phyloP scores from a whole-genome alignment of 2,113 vertebrate species.

The Callaeas wilsoni region DNA sequence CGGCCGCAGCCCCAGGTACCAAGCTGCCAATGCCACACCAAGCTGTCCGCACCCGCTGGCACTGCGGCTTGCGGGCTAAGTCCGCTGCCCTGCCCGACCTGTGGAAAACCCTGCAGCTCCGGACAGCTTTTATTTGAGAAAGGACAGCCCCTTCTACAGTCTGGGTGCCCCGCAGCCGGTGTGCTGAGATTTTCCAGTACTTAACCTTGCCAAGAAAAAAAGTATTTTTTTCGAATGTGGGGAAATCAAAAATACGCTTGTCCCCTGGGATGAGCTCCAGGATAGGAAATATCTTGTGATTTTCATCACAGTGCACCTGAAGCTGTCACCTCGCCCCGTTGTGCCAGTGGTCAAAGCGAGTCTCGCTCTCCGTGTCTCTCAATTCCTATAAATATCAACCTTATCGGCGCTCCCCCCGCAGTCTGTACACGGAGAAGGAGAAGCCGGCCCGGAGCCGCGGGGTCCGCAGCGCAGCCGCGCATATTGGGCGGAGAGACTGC shows the following conservation, averaged over 20 bases:
- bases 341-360: not conserved
- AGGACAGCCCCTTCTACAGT: not conserved
- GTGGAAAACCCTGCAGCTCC: not conserved
- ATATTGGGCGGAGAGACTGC: not conserved
- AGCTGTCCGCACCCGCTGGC: not conserved
- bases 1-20: rapidly evolving
- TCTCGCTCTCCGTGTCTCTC: not conserved
- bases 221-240: not conserved
- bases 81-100: not conserved
- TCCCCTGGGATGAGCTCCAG: not conserved
- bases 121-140: not conserved
- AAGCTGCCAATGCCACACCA: not conserved
- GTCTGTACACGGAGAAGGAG: not conserved
- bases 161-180: not conserved
- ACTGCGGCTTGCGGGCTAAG: not conserved
- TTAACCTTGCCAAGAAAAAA: not conserved
- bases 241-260: not conserved
- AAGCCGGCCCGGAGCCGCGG: not conserved
- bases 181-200: not conserved
- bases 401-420: not conserved
- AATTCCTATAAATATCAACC: not conserved
- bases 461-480: not conserved
- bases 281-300: not conserved
- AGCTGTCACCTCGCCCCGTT: not conserved
- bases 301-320: not conserved